phyloP scores from a whole-genome alignment of 2,888 invertebrate genomes.

The Andrena marginata region DNA sequence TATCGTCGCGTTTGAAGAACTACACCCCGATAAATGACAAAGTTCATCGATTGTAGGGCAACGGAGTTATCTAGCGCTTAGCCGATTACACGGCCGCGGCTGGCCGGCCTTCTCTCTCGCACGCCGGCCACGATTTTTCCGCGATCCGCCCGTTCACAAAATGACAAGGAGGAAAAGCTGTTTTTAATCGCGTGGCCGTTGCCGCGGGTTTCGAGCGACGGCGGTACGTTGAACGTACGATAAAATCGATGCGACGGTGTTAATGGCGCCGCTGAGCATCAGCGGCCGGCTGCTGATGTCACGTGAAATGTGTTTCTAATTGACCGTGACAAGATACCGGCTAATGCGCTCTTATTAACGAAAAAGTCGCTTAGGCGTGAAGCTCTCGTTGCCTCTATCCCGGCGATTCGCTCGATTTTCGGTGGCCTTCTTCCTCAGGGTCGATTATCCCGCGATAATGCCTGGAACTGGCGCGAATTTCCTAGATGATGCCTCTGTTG shows the following conservation, averaged over 20 bases:
- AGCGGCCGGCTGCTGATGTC: constrained; percentile 46
- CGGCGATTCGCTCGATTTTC: constrained; percentile 49
- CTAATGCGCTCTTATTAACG: constrained; percentile 66
- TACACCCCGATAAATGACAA: constrained; percentile 74
- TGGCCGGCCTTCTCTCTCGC: constrained; percentile 3
- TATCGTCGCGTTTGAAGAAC: constrained; percentile 60
- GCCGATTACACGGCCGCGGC: constrained; percentile 52
- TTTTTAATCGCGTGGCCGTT: no score
- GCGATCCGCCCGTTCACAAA: neutral
- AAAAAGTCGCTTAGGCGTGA: constrained; percentile 46
- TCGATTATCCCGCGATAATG: constrained; percentile 23
- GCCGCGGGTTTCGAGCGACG: no score
- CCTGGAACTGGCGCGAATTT: constrained; percentile 17
- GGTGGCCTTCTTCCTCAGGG: constrained; percentile 44
- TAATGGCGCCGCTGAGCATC: constrained; percentile 52
- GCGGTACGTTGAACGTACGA: neutral
- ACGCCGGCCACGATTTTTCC: constrained; percentile 29
- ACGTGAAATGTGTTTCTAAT: constrained; percentile 60
- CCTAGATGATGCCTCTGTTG: neutral
- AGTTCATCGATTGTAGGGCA: constrained; percentile 75
- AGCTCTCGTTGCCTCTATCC: neutral
- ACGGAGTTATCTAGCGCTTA: constrained; percentile 68
- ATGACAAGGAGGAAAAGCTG: no score
- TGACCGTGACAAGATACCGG: constrained; percentile 58
- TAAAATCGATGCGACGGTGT: constrained; percentile 58